Evolutionary conservation across 2,797 vertebrate species (phyloP), one percentile per base, ranked within the genome.

Genomic region (Pithecia hirsuta): DNA sequence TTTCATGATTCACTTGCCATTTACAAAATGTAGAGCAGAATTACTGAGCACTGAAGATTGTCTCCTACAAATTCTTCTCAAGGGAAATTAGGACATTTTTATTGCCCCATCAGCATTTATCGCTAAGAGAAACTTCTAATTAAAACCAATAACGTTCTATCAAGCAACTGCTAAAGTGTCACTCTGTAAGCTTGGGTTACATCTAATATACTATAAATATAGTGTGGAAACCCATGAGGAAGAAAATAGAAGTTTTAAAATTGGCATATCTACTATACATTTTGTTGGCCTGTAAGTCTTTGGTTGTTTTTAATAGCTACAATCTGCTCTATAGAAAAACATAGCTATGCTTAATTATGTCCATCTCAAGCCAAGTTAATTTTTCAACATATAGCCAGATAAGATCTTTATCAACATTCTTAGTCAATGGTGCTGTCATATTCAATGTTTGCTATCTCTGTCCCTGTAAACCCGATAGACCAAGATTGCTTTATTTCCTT

Each of bases 41-140:
- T 94, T 74, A 79, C 67, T 95, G 93, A 97, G 96, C 94, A 98
- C 97, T 98, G 75, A 94, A 92, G 57, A 97, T 1, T 96, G 85
- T 83, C 84, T 96, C 92, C 97, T 55, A 92, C 57, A 85, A 95
- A 89, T 95, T 97, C 86, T 93, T 93, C 98, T 98, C 97, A 55
- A 96, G 98, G 98, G 98, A 98, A 98, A 98, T 98, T 55, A 98
- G 85, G 48, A 78, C 57, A 93, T 95, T 97, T 98, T 98, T 98
- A 97, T 89, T 97, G 98, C 96, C 67, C 70, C 61, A 97, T 98
- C 98, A 98, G 93, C 93, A 98, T 95, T 96, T 98, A 97, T 46
- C 97, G 95, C 95, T 93, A 96, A 97, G 75, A 98, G 97, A 98
- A 98, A 97, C 94, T 98, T 97, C 97, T 98, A 98, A 98, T 98